Evolutionary conservation across 2,888 invertebrate species (phyloP).

Genomic region (Thymelicus lineola): DNA sequence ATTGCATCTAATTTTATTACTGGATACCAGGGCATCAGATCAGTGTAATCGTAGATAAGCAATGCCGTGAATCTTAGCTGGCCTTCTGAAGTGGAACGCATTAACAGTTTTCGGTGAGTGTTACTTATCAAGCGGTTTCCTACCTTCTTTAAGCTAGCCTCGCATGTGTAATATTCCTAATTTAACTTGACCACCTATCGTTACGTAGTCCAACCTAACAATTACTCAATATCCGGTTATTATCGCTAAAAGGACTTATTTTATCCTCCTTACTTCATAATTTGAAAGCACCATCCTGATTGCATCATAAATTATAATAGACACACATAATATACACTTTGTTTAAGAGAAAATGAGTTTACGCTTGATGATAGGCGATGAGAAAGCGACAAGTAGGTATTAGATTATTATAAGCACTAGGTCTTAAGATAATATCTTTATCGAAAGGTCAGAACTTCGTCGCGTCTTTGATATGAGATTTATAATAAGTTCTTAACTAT

Average conservation of each 20-base stretch:
- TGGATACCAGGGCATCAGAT: too few relatives aligned
- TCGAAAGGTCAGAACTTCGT: neutral
- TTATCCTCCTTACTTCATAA: constrained; percentile 1
- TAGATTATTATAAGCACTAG: constrained; percentile 13
- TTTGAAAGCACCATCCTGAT: constrained; percentile 9
- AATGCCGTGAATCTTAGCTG: too few relatives aligned
- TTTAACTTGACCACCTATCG: too few relatives aligned
- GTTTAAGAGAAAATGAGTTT: constrained; percentile 23
- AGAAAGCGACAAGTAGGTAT: constrained; percentile 8
- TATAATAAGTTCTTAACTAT: neutral
- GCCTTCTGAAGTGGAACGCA: too few relatives aligned
- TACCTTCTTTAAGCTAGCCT: too few relatives aligned
- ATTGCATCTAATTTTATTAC: too few relatives aligned
- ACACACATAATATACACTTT: constrained; percentile 8
- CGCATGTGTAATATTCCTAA: too few relatives aligned
- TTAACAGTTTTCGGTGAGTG: too few relatives aligned
- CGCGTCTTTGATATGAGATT: neutral
- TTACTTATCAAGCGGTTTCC: too few relatives aligned
- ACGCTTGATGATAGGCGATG: constrained; percentile 17
- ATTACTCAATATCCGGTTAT: neutral
- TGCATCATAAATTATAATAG: constrained; percentile 24
- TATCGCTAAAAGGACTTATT: neutral
- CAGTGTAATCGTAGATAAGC: too few relatives aligned
- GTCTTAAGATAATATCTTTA: constrained; percentile 17
- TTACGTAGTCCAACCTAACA: too few relatives aligned